Percentiles rank a stretch among this genome's conserved stretches.
Evolutionary conservation across 2,113 vertebrate species (phyloP).

Genomic region (Thermophis baileyi): DNA sequence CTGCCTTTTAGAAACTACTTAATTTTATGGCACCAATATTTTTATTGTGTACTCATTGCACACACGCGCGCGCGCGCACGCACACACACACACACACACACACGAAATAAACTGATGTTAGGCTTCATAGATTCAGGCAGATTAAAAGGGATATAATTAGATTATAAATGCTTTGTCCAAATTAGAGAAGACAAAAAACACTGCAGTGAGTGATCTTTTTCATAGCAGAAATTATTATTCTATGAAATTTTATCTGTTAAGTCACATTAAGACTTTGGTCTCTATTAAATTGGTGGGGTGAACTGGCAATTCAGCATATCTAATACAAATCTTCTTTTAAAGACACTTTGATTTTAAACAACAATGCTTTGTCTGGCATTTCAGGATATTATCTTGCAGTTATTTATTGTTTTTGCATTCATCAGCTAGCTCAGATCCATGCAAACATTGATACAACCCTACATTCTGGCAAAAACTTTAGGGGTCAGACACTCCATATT

Average conservation of each 20-base stretch:
- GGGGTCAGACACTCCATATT: not conserved
- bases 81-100: too few species aligned
- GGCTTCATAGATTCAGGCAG: not conserved
- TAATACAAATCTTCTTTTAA: conserved; percentile 12
- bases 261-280: not conserved
- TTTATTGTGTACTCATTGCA: not conserved
- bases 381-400: not conserved
- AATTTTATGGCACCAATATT: not conserved
- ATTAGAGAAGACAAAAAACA: not conserved
- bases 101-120: not conserved
- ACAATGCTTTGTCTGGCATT: not conserved
- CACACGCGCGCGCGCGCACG: too few species aligned
- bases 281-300: not conserved
- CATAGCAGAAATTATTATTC: not conserved
- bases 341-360: not conserved
- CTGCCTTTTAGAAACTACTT: not conserved
- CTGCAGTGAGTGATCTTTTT: not conserved
- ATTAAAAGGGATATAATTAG: not conserved
- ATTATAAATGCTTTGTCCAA: not conserved
- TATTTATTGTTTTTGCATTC: not conserved
- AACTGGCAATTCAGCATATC: conserved; percentile 17
- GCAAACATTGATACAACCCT: not conserved
- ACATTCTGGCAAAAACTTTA: not conserved
- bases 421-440: not conserved
- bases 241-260: not conserved